phyloP scores from a whole-genome alignment of 1,140 invertebrate genomes.

The Leptinotarsa texana region DNA sequence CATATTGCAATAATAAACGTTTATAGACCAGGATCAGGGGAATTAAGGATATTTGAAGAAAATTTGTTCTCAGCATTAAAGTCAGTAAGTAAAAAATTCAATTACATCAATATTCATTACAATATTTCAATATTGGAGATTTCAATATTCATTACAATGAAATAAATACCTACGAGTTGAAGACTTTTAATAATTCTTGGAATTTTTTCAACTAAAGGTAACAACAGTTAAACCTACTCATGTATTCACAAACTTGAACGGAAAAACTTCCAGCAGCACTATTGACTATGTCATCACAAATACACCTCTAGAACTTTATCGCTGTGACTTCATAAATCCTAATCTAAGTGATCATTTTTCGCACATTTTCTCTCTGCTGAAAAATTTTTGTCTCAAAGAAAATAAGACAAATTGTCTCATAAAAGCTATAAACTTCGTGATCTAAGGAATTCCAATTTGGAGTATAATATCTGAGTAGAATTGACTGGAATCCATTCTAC shows the following conservation, averaged over 20 bases:
- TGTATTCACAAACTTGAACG: not conserved
- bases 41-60: not conserved
- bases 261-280: not conserved
- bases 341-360: not conserved
- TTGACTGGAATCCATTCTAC: not conserved
- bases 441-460: not conserved
- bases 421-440: not conserved
- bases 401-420: not conserved
- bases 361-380: not conserved
- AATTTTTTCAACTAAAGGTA: not conserved
- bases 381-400: not conserved
- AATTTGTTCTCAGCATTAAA: not conserved
- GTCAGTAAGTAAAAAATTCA: not conserved
- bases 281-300: not conserved
- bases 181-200: not conserved
- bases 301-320: not conserved
- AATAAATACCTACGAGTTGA: not conserved
- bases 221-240: not conserved
- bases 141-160: not conserved
- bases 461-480: not conserved
- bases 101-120: not conserved
- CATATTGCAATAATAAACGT: not conserved
- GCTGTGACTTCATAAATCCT: not conserved
- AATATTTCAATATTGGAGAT: too few relatives aligned
- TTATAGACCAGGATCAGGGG: not conserved